Evolutionary conservation across 2,888 invertebrate species (phyloP), one percentile per base, ranked within the genome.

Genomic region (Kryphioiulus occultus): DNA sequence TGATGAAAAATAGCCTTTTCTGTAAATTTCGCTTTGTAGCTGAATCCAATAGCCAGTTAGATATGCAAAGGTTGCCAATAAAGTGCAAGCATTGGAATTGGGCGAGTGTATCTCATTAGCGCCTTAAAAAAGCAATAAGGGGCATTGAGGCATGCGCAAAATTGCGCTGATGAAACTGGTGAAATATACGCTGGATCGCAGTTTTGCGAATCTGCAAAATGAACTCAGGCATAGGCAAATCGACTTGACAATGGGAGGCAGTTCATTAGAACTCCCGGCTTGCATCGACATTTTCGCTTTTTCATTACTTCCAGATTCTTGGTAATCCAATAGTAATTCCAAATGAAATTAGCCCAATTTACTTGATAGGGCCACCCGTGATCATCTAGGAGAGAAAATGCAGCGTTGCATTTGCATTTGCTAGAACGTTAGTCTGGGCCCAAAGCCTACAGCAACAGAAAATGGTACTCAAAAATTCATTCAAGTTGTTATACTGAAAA

Each of bases 261-360:
- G 68, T 68, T 68, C 68, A 68, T 68, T 68, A 68, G 26, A 68
- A 68, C n/a, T 17, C 68, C 53, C 68, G n/a, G 68, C 68, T 68
- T 12, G 26, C 68, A 68, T 68, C 68, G 22, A 68, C 26, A 10
- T 68, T 26, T 68, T 68, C 68, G 10, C 22, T 68, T 68, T 26
- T 68, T 26, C 68, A 68, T 68, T 68, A 9, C 68, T 68, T 68
- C 68, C 26, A 68, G 26, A 68, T 68, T 68, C 68, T 26, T 0
- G 68, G 68, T 26, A 68, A 68, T 68, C 68, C 68, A 26, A 68
- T 26, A 68, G 26, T 68, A 26, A 68, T 68, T 68, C 68, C 68
- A 26, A 68, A 68, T 68, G 68, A 68, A 68, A 68, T 68, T 68
- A 68, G 68, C 26, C 68, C 68, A 68, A 68, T 68, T 68, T 68